Base-by-base conservation (phyloP, 2,888 invertebrate species). In the Sinotaia quadrata region DNA sequence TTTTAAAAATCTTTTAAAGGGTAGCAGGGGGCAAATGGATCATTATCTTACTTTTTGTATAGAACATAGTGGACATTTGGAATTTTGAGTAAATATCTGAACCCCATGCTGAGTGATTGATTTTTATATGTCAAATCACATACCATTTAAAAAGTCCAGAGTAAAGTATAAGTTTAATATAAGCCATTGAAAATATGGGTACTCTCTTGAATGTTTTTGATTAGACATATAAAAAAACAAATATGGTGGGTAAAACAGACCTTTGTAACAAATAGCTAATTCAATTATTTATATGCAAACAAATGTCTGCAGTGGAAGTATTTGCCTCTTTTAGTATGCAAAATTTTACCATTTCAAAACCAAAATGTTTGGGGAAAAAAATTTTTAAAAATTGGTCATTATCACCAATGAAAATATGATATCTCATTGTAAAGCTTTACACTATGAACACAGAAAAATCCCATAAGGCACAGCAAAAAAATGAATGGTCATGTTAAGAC, bases 391-490 rank as follows among this genome's bases (percentile, higher is more conserved):
- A 75, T 77, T 73, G 75, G 76, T 81, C 78, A 79, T 81, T 77
- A 79, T 81, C 77, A 77, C 75, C 74, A 80, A 75, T 77, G 78
- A 79, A 80, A 78, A 79, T 76, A 75, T 73, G 72, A 71, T 75
- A 79, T 76, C 71, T 75, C 62, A 76, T n/a, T 79, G 80, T 84
- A 84, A 83, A 84, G 82, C 82, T 77, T 78, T 73, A 74, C 75
- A 74, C 73, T 78, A 78, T 77, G 80, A 81, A 83, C 81, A 81
- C 78, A 78, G 69, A 70, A 72, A 72, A 76, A 75, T 78, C 79
- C 78, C 74, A 76, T 83, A 84, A 84, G 84, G 84, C 84, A 84
- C 84, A 80, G 84, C 82, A 80, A 83, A 80, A 81, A 76, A 75
- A 79, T 79, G 74, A 78, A 73, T 78, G 76, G 81, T 81, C 80